Conservation (phyloP, 2,797 vertebrate species). For the Schizopygopsis malacanthus region DNA sequence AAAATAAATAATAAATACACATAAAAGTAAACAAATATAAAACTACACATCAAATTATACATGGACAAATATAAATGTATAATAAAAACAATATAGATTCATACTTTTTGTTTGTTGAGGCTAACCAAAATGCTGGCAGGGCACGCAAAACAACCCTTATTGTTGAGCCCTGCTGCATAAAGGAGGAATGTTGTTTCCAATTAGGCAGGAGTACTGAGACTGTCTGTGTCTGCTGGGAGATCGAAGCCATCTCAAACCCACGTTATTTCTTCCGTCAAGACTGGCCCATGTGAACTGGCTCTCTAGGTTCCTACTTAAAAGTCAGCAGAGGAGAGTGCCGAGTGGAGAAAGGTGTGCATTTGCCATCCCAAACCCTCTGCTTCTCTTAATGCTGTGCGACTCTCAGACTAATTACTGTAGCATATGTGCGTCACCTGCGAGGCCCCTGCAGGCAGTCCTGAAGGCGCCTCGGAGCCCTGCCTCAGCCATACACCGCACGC, state of each 20-base stretch:
- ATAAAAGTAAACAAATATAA: neutral
- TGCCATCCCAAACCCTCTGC: conserved; percentile 45
- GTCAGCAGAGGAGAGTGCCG: conserved; percentile 11
- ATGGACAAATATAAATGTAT: neutral
- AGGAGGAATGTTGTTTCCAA: conserved; percentile 53
- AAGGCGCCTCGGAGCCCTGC: conserved; percentile 50
- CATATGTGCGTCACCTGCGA: conserved; percentile 71
- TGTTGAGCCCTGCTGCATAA: conserved; percentile 25
- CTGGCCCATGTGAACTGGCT: conserved; percentile 6
- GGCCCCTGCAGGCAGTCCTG: conserved; percentile 61
- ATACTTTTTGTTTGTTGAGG: conserved; percentile 2
- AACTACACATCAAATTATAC: neutral
- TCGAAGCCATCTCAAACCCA: conserved; percentile 31
- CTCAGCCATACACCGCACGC: conserved; percentile 42
- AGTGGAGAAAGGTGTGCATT: conserved; percentile 53
- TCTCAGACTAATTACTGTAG: conserved; percentile 74
- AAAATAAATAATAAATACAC: neutral
- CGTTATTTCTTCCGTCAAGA: neutral
- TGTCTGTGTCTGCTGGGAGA: conserved; percentile 37
- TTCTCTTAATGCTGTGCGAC: conserved; percentile 64
- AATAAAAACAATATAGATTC: neutral
- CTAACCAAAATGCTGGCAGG: neutral
- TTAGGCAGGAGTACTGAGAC: conserved; percentile 42
- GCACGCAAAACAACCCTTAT: neutral
- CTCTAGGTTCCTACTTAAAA: conserved; percentile 36